Base-by-base conservation (phyloP, 2,797 vertebrate species). In the Cryptoblepharus egeriae region DNA sequence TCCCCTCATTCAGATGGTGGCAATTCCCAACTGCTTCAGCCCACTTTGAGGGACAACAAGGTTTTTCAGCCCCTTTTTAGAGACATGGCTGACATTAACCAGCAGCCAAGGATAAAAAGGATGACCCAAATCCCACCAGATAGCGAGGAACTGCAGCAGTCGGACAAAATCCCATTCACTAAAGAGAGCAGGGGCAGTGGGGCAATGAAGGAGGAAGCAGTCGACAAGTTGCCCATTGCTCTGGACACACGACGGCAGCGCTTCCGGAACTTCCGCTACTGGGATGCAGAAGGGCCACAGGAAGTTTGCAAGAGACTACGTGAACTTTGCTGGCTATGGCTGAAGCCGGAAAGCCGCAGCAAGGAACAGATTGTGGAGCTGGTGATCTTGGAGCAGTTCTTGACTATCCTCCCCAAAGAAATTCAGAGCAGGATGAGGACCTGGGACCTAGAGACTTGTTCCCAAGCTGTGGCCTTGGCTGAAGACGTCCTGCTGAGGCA, bases 371-470 rank as follows among this genome's bases (percentile, higher is more conserved):
- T 73, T 22, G 18, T 73, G 2, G 71, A 73, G 13, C 26, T 70
- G 68, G 68, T 70, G 39, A 37, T 70, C 26, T 26, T 70, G 68
- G 68, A 70, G 68, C 30, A 73, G 71, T 73, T 73, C 52, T 30
- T 73, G 22, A 28, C 71, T 11, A 5, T 73, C 11, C 71, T 73
- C 10, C 71, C 71, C 1, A 24, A 10, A 22, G 71, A 73, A 24
- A 57, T 73, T 4, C n/a, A 24, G 71, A 55, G 30, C 49, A 57
- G 71, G 30, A 32, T 73, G n/a, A 55, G 20, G 30, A 49, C 49
- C 5, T 73, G 49, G n/a, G 71, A 32, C 10, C 71, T 13, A 4
- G 49, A 73, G 49, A 73, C 71, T 8, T 57, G 49, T 49, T 73
- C 71, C 18, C 71, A 73, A 49, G 71, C 71, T 0, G 71, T 73